Evolutionary conservation across 2,888 invertebrate genomes (phyloP).

Genomic region (Ormia ochracea): DNA sequence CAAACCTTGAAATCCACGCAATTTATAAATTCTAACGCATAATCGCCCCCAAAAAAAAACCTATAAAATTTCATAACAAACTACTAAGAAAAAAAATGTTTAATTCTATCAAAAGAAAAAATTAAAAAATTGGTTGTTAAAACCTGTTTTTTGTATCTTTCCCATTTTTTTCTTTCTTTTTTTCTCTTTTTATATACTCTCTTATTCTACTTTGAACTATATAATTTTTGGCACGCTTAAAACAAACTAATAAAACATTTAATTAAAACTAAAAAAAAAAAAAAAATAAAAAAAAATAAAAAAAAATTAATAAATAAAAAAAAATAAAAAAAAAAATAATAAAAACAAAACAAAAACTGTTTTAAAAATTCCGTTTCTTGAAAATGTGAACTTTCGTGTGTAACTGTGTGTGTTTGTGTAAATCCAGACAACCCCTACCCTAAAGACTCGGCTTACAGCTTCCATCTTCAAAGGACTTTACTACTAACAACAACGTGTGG

Average conservation of each 20-base stretch:
- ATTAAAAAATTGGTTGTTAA: conserved; percentile 49
- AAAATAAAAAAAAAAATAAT: conserved; percentile 15
- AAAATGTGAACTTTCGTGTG: conserved; percentile 1
- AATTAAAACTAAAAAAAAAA: too few species aligned
- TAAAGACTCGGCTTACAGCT: conserved; percentile 38
- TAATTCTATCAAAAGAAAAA: not conserved
- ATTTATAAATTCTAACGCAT: conserved; percentile 2
- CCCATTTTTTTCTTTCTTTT: conserved; percentile 52
- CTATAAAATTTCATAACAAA: conserved; percentile 41
- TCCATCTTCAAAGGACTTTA: conserved; percentile 23
- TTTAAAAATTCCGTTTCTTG: not conserved
- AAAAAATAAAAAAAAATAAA: too few species aligned
- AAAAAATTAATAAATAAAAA: conserved; percentile 4
- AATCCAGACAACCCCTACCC: conserved; percentile 56
- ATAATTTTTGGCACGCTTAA: conserved; percentile 56
- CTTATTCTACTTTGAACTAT: conserved; percentile 34
- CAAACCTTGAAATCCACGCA: conserved; percentile 3
- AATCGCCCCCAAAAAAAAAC: conserved; percentile 16
- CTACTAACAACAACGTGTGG: conserved; percentile 30
- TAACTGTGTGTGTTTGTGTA: conserved; percentile 13
- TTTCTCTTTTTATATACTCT: conserved; percentile 53
- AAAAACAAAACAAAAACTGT: conserved; percentile 5
- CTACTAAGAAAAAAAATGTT: conserved; percentile 13
- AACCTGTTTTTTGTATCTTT: conserved; percentile 53
- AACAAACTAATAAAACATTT: conserved; percentile 32